Conservation (phyloP, 1,140 invertebrate species). For the Mercenaria mercenaria region DNA sequence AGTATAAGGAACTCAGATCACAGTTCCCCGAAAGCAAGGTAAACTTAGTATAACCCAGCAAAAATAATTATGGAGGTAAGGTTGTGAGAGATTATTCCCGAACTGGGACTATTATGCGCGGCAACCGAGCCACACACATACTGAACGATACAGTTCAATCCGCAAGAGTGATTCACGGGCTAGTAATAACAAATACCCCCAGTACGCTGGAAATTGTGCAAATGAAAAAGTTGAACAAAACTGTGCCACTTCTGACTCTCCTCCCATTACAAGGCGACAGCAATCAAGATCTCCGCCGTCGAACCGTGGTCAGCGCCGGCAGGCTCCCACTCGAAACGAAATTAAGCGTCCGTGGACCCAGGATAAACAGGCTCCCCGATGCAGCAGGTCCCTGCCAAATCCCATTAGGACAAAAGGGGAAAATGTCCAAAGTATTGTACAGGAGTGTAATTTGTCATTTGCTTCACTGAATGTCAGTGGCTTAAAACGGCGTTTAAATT, state of each 20-base stretch:
- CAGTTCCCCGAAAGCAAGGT: neutral
- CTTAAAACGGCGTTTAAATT: neutral
- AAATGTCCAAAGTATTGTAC: neutral
- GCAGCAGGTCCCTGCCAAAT: no score
- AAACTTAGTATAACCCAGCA: neutral
- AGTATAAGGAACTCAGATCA: neutral
- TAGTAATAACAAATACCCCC: no score
- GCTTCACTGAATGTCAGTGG: neutral
- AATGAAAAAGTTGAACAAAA: no score
- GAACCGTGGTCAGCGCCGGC: no score
- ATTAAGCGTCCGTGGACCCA: no score
- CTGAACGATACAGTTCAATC: no score
- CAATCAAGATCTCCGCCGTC: neutral
- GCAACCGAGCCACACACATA: neutral
- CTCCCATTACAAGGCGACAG: neutral
- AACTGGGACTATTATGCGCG: neutral
- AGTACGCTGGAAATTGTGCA: no score
- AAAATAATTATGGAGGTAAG: neutral
- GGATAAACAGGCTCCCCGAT: no score
- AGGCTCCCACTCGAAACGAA: no score
- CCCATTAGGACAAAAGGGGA: no score
- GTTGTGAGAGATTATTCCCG: neutral
- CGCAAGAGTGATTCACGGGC: no score
- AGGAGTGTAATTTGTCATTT: neutral
- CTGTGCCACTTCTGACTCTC: no score